Evolutionary conservation across 2,888 invertebrate species (phyloP).

Genomic region (Leptinotarsa juncta): DNA sequence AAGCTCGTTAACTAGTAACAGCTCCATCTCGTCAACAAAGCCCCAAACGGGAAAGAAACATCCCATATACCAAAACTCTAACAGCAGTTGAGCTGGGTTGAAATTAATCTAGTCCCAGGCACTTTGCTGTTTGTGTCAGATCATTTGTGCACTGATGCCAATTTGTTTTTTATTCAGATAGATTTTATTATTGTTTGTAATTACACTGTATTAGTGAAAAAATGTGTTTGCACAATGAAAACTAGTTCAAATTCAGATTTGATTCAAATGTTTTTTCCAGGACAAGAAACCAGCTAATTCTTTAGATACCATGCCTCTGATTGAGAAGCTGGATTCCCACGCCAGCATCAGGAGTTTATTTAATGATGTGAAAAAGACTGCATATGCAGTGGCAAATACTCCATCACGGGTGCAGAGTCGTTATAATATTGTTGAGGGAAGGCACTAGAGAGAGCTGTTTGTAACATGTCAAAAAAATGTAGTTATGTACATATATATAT

Average conservation of each 20-base stretch:
- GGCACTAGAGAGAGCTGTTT: slow-evolving; percentile 18
- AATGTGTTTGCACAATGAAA: too few species aligned
- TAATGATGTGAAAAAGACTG: slow-evolving; percentile 45
- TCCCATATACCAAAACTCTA: too few species aligned
- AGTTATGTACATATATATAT: slow-evolving; percentile 6
- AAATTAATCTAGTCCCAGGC: too few species aligned
- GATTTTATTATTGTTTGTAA: too few species aligned
- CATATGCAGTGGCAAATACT: slow-evolving; percentile 34
- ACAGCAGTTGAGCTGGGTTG: too few species aligned
- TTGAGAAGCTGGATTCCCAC: slow-evolving; percentile 41
- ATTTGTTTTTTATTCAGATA: too few species aligned
- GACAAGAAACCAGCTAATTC: slow-evolving; percentile 1
- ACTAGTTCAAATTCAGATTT: neutral
- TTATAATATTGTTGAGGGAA: slow-evolving; percentile 22
- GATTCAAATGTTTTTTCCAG: neutral
- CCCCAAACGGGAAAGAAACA: too few species aligned
- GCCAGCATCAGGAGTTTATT: slow-evolving; percentile 44
- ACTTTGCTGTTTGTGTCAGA: too few species aligned
- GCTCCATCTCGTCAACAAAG: too few species aligned
- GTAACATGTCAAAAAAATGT: neutral
- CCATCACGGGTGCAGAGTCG: slow-evolving; percentile 25
- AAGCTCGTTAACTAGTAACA: too few species aligned
- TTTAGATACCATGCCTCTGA: neutral
- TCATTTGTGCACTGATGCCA: too few species aligned
- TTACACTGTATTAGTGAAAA: too few species aligned